Base-by-base conservation (phyloP, 2,797 vertebrate genomes). In the Zonotrichia albicollis region DNA sequence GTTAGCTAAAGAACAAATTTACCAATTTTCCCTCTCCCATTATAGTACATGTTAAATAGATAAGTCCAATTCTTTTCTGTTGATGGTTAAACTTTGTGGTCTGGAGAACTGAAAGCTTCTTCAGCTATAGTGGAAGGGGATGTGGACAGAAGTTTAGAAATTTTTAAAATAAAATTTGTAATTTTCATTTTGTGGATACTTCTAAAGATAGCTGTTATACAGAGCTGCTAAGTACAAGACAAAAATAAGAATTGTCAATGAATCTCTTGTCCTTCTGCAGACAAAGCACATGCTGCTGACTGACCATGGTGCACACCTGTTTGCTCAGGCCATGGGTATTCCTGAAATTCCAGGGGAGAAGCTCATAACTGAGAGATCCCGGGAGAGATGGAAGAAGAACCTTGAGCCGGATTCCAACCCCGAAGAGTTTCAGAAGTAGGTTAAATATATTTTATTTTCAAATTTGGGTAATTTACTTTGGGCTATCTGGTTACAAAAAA, bases 211-310 rank as follows among this genome's bases (percentile, higher is more conserved):
- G 32, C 7, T 8, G 17, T 85, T 65, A 17, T n/a, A 40, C 20
- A 53, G 43, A 84, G 46, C 38, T 60, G 18, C 43, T 60, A 9
- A 29, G 46, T 72, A n/a, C 29, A 60, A 87, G 55, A 22, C 34
- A 68, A 60, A 88, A 89, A 27, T 32, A 80, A 45, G n/a, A 71
- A 27, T 11, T 68, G 20, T 40, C 45, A 80, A 0, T 23, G 1
- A 68, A 48, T 75, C 58, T 82, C 83, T 68, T 96, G 55, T 74
- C 48, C 85, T 43, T 95, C 54, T 92, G 81, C 92, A 99, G 99
- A 99, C 99, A 0, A 98, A 97, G 43, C 99, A 99, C n/a, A 94
- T 97, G 87, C 98, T 98, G 94, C 98, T 99, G 91, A 99, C 99
- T 20, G 98, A 98, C 67, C 97, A 96, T 38, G 99, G 99, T 4